A percentile compares a stretch with the other conserved stretches of the same genome.
phyloP scores from a whole-genome alignment of 2,888 invertebrate species.

The Diloba caeruleocephala region DNA sequence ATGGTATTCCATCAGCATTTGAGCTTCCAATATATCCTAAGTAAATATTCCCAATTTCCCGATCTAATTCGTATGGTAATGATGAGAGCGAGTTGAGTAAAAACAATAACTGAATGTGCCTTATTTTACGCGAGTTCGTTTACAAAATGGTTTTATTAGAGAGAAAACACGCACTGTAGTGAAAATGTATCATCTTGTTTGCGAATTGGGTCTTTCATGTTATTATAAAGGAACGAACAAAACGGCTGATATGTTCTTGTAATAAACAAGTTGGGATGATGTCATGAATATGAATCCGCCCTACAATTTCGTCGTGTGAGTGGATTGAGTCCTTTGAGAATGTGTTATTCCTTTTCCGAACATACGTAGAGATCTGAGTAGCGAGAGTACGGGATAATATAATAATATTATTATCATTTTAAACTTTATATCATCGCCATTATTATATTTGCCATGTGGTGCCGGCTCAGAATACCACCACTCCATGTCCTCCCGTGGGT shows the following conservation, averaged over 20 bases:
- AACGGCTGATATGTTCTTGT: slow-evolving; percentile 63
- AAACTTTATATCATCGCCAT: slow-evolving; percentile 7
- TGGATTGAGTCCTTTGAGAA: slow-evolving; percentile 52
- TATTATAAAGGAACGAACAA: slow-evolving; percentile 65
- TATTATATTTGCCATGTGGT: too few relatives aligned
- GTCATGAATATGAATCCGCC: slow-evolving; percentile 60
- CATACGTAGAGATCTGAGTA: slow-evolving; percentile 24
- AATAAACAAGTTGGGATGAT: slow-evolving; percentile 65
- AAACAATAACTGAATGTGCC: slow-evolving; percentile 52
- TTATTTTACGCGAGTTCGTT: slow-evolving; percentile 44
- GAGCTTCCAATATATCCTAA: slow-evolving; percentile 36
- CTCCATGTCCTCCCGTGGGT: too few relatives aligned
- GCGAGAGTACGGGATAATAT: slow-evolving; percentile 7
- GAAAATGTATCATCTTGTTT: slow-evolving; percentile 68
- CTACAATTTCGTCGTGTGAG: slow-evolving; percentile 41
- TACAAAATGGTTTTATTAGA: slow-evolving; percentile 80
- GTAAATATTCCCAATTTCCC: slow-evolving; percentile 35
- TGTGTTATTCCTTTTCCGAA: slow-evolving; percentile 38
- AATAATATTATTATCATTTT: slow-evolving; percentile 10
- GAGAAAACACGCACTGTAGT: slow-evolving; percentile 77
- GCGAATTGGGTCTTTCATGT: slow-evolving; percentile 74
- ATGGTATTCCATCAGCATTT: slow-evolving; percentile 21
- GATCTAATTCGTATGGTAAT: slow-evolving; percentile 50
- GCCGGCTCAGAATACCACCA: too few relatives aligned
- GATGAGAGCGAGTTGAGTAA: slow-evolving; percentile 35